A percentile compares a stretch with the other conserved stretches of the same genome.
Conservation (phyloP, 2,888 invertebrate species). For the Tetheella fluctuosa region DNA sequence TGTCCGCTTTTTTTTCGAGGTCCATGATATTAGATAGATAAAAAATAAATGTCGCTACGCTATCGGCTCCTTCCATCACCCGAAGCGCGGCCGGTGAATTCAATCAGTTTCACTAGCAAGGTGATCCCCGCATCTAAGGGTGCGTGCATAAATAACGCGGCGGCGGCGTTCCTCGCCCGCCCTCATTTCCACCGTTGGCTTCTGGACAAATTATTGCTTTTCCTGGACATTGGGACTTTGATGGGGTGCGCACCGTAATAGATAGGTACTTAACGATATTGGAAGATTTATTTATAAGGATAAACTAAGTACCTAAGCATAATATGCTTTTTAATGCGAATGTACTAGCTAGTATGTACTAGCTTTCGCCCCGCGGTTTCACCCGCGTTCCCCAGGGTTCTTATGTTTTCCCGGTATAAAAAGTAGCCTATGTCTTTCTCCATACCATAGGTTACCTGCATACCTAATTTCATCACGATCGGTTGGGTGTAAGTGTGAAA, state of each 20-base stretch:
- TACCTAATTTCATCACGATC: too few species aligned
- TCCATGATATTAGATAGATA: too few species aligned
- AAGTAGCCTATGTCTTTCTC: too few species aligned
- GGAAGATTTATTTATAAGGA: background rate
- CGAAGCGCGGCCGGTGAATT: slow-evolving; percentile 47
- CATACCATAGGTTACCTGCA: too few species aligned
- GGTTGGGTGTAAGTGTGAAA: too few species aligned
- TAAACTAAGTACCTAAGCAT: too few species aligned
- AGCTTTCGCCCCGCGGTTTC: too few species aligned
- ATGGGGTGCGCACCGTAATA: slow-evolving; percentile 11
- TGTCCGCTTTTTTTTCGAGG: too few species aligned
- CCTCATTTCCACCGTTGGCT: slow-evolving; percentile 32
- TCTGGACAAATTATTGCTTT: slow-evolving; percentile 38
- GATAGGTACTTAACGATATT: slow-evolving; percentile 16
- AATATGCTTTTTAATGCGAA: too few species aligned
- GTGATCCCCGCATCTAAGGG: slow-evolving; percentile 61
- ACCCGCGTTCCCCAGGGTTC: too few species aligned
- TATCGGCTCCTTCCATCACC: slow-evolving; percentile 42
- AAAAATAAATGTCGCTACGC: slow-evolving; percentile 13
- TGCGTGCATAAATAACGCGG: slow-evolving; percentile 73
- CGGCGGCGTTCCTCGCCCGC: slow-evolving; percentile 44
- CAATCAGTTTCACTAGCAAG: slow-evolving; percentile 72
- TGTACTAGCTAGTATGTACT: too few species aligned
- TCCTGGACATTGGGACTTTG: slow-evolving; percentile 33
- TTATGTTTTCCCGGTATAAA: too few species aligned